Evolutionary conservation across 2,888 invertebrate genomes (phyloP).

Genomic region (Scaptodrosophila latifasciaeformis): DNA sequence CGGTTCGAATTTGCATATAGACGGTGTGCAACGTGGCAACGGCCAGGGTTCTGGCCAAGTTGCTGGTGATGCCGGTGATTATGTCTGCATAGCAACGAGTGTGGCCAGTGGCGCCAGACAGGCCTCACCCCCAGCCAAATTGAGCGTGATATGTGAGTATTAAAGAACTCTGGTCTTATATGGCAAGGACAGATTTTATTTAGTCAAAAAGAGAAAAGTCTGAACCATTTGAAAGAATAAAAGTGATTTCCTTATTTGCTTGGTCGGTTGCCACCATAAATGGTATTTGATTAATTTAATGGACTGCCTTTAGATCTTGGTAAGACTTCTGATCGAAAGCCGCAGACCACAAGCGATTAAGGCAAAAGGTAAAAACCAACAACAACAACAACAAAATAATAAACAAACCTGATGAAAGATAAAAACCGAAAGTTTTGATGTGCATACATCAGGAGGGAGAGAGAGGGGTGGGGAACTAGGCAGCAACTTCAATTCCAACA

Average conservation of each 20-base stretch:
- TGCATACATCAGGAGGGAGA: slow-evolving; percentile 47
- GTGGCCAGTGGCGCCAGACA: slow-evolving; percentile 73
- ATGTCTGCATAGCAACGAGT: slow-evolving; percentile 74
- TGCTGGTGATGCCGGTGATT: slow-evolving; percentile 69
- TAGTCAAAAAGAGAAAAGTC: too few species aligned
- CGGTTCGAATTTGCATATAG: slow-evolving; percentile 73
- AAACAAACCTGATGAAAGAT: slow-evolving; percentile 54
- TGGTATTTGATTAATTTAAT: too few species aligned
- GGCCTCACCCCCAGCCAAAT: slow-evolving; percentile 74
- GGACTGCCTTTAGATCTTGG: too few species aligned
- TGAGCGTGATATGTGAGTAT: slow-evolving; percentile 74
- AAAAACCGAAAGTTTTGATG: slow-evolving; percentile 69
- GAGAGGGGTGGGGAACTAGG: too few species aligned
- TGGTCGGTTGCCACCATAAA: too few species aligned
- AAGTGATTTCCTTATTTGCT: too few species aligned
- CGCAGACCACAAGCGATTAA: slow-evolving; percentile 32
- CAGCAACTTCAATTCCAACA: slow-evolving; percentile 22
- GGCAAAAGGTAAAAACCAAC: slow-evolving; percentile 35
- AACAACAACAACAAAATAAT: slow-evolving; percentile 14
- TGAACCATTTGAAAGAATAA: too few species aligned
- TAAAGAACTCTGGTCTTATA: neutral
- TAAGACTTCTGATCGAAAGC: too few species aligned
- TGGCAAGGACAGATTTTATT: too few species aligned
- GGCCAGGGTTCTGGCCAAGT: too few species aligned
- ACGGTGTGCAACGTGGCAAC: slow-evolving; percentile 64